These are phyloP conservation scores for Haplotaxodon microlepis DNA, from an alignment of 2,113 vertebrate genomes.

Conservation along the genomic window DNA sequence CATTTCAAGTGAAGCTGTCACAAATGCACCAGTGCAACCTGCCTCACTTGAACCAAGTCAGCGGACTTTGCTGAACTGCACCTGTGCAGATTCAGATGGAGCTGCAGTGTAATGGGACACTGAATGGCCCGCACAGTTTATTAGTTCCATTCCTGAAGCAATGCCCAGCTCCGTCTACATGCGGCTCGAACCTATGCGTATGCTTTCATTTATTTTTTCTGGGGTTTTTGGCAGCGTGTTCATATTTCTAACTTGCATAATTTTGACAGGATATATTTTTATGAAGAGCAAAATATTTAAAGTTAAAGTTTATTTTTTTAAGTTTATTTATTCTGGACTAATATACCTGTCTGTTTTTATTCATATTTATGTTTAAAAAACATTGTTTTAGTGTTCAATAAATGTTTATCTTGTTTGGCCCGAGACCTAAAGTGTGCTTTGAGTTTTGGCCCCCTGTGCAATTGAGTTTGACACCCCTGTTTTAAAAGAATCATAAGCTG, in stretches of 20 bases:
- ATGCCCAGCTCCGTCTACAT: not conserved
- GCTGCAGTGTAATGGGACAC: not conserved
- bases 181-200: not conserved
- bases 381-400: not conserved
- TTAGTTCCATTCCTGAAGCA: not conserved
- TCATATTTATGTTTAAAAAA: not conserved
- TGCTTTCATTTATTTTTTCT: not conserved
- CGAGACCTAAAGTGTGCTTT: not conserved
- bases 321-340: not conserved
- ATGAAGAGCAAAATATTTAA: not conserved
- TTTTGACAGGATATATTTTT: not conserved
- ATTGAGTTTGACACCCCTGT: not conserved
- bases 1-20: not conserved
- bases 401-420: not conserved
- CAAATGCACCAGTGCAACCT: not conserved
- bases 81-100: not conserved
- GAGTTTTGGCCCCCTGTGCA: not conserved
- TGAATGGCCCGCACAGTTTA: rapidly evolving
- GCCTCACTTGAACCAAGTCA: too few relatives aligned
- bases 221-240: not conserved
- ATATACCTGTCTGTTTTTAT: not conserved
- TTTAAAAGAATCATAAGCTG: not conserved
- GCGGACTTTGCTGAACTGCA: not conserved
- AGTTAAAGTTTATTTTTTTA: not conserved
- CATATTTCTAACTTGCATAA: not conserved